Evolutionary conservation across 2,888 invertebrate genomes (phyloP).

Genomic region (Oligia fasciuncula): DNA sequence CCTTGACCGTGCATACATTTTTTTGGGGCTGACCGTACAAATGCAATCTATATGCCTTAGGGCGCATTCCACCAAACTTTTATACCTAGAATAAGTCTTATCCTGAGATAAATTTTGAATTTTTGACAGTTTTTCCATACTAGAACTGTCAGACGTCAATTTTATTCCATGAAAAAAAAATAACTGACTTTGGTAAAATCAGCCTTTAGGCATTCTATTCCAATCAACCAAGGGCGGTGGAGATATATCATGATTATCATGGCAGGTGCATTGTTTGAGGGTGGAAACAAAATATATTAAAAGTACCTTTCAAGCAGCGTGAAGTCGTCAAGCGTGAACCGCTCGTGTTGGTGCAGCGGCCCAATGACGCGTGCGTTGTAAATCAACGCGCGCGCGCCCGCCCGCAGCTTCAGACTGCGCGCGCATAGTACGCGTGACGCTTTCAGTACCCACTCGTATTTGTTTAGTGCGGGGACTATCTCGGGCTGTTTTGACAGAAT

Average conservation of each 20-base stretch:
- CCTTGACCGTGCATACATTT: background rate
- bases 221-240: background rate
- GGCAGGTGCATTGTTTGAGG: background rate
- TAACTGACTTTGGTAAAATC: too few relatives aligned
- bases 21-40: background rate
- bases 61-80: too few relatives aligned
- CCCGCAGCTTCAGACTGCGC: conserved; percentile 92
- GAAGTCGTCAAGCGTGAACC: conserved; percentile 96
- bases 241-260: background rate
- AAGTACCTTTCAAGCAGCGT: conserved; percentile 94
- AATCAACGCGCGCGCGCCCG: conserved; percentile 93
- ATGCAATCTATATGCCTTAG: background rate
- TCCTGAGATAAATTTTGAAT: too few relatives aligned
- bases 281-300: too few relatives aligned
- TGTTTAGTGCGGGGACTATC: conserved; percentile 89
- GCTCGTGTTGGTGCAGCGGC: conserved; percentile 93
- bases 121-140: too few relatives aligned
- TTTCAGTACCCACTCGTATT: conserved; percentile 92
- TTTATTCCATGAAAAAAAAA: too few relatives aligned
- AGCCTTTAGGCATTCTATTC: background rate
- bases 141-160: too few relatives aligned
- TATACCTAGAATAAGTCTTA: too few relatives aligned
- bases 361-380: conserved; percentile 97
- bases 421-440: conserved; percentile 92
- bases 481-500: conserved; percentile 77